A percentile compares a stretch with the other conserved stretches of the same genome.
These are phyloP conservation scores for Galerucella nymphaeae DNA, from an alignment of 2,888 invertebrate species.

Conservation along the genomic window DNA sequence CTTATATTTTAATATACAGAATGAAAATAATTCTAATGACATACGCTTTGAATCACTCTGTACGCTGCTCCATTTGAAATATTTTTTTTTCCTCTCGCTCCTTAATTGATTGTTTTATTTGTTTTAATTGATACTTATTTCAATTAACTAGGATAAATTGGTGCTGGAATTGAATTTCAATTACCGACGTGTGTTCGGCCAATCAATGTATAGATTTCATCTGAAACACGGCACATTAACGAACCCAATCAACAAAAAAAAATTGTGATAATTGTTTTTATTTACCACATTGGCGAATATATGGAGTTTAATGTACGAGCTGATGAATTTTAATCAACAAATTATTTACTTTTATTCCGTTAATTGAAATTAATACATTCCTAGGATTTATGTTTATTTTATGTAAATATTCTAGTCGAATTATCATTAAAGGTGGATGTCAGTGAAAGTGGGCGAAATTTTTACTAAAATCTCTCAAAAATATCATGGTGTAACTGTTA, in stretches of 20 bases:
- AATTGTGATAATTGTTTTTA: constrained; percentile 40
- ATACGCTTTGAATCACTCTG: neutral
- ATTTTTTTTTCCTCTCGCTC: constrained; percentile 17
- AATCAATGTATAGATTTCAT: constrained; percentile 41
- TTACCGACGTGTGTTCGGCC: constrained; percentile 52
- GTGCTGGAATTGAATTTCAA: constrained; percentile 60
- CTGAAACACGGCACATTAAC: constrained; percentile 40
- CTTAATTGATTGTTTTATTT: constrained; percentile 37
- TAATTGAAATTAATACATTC: constrained; percentile 3
- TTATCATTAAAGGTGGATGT: neutral
- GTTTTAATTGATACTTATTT: constrained; percentile 38
- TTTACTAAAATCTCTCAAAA: no score
- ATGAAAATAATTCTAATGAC: neutral
- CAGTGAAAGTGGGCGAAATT: no score
- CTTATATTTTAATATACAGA: neutral
- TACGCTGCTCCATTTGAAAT: constrained; percentile 22
- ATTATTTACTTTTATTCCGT: constrained; percentile 7
- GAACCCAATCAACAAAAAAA: constrained; percentile 41
- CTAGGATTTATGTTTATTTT: neutral
- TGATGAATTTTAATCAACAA: constrained; percentile 30
- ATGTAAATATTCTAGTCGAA: neutral
- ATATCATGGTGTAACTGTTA: no score
- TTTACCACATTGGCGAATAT: constrained; percentile 35
- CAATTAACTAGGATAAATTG: constrained; percentile 59
- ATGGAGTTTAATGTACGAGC: constrained; percentile 30